These are phyloP conservation scores for Suncus etruscus DNA, from an alignment of 2,113 vertebrate species.

Conservation along the genomic window DNA sequence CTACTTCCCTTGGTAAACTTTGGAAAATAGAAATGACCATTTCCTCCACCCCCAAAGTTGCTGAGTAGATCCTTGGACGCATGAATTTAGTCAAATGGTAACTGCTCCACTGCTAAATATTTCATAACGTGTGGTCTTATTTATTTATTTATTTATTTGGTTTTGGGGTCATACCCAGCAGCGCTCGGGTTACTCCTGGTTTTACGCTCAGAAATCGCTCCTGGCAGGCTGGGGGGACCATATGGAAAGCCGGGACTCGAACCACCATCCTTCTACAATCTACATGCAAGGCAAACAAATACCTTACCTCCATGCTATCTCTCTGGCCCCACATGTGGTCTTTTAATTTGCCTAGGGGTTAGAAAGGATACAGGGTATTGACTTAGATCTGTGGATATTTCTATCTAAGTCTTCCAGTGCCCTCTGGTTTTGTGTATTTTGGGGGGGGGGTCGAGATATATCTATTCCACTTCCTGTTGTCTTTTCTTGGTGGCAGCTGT, in stretches of 20 bases:
- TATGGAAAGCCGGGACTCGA: too few species aligned
- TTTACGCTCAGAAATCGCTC: too few species aligned
- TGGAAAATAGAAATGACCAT: slow-evolving; percentile 6
- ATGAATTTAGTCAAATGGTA: slow-evolving; percentile 44
- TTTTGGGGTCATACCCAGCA: too few species aligned
- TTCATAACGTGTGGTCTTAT: slow-evolving; percentile 52
- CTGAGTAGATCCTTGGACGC: background rate
- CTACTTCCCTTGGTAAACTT: background rate
- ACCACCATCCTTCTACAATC: too few species aligned
- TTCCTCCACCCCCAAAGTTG: background rate
- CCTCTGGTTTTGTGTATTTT: slow-evolving; percentile 48
- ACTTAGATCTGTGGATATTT: background rate
- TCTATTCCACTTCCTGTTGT: background rate
- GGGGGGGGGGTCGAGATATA: slow-evolving; percentile 7
- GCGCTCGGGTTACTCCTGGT: too few species aligned
- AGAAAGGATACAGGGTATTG: slow-evolving; percentile 58
- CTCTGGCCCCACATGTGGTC: background rate
- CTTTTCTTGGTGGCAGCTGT: background rate
- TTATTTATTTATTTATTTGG: too few species aligned
- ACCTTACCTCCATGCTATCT: too few species aligned
- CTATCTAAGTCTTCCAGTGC: background rate
- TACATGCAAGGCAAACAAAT: too few species aligned
- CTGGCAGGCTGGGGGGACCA: too few species aligned
- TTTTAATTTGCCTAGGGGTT: slow-evolving; percentile 72
- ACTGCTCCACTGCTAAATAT: slow-evolving; percentile 73